Percentiles rank a stretch among this genome's conserved stretches.
Conservation (phyloP, 2,888 invertebrate genomes). For the Noctua comes region DNA sequence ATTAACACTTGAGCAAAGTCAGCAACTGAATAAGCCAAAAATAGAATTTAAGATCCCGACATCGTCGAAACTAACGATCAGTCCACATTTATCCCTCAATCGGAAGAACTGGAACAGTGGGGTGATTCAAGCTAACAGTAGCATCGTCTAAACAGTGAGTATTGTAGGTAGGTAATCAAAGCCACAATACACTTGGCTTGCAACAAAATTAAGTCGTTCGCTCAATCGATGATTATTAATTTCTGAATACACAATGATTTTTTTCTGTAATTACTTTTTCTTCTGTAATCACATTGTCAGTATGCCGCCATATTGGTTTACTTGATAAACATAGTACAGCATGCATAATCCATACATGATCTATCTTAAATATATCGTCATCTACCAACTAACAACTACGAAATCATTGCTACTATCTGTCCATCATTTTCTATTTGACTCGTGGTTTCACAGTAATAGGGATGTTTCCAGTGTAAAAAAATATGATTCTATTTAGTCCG, state of each 20-base stretch:
- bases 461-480: no score
- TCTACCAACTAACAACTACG: neutral
- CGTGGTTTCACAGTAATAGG: neutral
- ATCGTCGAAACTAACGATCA: neutral
- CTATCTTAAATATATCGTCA: neutral
- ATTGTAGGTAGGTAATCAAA: neutral
- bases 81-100: neutral
- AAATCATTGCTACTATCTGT: neutral
- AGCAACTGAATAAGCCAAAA: neutral
- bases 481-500: no score
- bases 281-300: constrained; percentile 2
- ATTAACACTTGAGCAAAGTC: neutral
- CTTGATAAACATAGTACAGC: constrained; percentile 11
- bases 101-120: neutral
- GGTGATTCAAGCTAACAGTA: neutral
- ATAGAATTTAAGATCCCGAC: neutral
- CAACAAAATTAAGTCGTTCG: constrained; percentile 1
- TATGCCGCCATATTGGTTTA: constrained; percentile 30
- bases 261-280: constrained; percentile 7
- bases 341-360: constrained; percentile 25
- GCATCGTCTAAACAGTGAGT: neutral
- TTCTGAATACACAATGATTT: constrained; percentile 10
- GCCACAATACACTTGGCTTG: neutral
- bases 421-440: neutral
- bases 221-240: neutral